Conservation (phyloP, 2,113 vertebrate genomes). For the Hyaena hyaena region DNA sequence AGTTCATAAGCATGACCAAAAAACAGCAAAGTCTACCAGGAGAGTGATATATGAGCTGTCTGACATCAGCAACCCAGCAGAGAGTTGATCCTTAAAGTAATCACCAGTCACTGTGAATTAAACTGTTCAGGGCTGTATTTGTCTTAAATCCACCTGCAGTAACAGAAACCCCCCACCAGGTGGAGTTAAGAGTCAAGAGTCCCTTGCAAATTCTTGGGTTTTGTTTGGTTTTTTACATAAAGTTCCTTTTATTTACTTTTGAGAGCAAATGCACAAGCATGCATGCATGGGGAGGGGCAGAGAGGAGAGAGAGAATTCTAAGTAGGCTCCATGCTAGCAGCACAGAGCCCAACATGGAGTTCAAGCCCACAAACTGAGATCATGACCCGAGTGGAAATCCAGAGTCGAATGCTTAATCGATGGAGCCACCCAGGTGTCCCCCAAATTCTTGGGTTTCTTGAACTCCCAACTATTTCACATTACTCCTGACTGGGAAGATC, state of each 20-base stretch:
- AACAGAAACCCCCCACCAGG: constrained; percentile 61
- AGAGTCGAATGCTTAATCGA: no score
- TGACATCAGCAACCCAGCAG: neutral
- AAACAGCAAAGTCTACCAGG: neutral
- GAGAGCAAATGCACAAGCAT: no score
- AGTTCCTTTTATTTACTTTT: no score
- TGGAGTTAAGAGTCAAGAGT: constrained; percentile 47
- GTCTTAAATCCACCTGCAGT: constrained; percentile 38
- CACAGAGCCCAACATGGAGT: no score
- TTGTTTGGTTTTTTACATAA: neutral
- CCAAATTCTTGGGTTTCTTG: neutral
- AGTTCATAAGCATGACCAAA: neutral
- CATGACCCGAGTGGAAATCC: no score
- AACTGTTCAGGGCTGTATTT: neutral
- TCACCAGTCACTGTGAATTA: constrained; percentile 16
- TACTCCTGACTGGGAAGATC: neutral
- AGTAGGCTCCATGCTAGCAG: no score
- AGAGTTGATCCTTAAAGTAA: neutral
- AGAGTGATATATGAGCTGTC: neutral
- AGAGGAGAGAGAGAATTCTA: no score
- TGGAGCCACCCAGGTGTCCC: no score
- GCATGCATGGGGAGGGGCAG: no score
- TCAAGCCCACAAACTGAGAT: no score
- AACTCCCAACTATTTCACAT: neutral
- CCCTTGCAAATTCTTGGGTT: neutral